Evolutionary conservation across 2,797 vertebrate genomes (phyloP), one percentile per base, ranked within the genome.

Genomic region (Molossus molossus): DNA sequence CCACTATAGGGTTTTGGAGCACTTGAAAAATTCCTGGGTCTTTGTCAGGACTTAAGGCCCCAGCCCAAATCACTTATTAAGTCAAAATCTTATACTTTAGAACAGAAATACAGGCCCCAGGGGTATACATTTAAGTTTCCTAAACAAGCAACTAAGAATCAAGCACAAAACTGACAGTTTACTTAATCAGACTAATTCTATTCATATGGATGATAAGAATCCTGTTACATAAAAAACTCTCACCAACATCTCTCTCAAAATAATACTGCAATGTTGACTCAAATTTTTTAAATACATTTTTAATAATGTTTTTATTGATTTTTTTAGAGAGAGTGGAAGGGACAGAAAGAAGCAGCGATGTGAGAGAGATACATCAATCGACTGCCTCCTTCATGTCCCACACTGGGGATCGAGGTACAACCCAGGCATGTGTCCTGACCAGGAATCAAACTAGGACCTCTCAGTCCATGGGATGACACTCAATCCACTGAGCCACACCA

Each of bases 191-290:
- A 94, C 13, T 88, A 89, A 86, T 88, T 91, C 60, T 29, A 80
- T 69, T 94, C 70, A 60, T 25, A 92, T 55, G 27, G 60, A 92
- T 83, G 60, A 75, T 85, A 93, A 69, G 57, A 55, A 25, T 50
- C n/a, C 37, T 88, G 58, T 33, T 57, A 79, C 9, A 96, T 3
- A 97, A 85, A 95, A 96, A 96, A 72, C 9, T 90, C 29, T 85
- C 40, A 93, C 40, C 29, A 75, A 81, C 18, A 45, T 25, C 27
- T 95, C 83, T 95, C 81, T 83, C 45, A 91, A 90, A 86, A 48
- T 58, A 96, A 88, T 1, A 5, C 20, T 90, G 6, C 62, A 69
- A 83, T 37, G 17, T 27, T 94, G 81, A 94, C 72, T 79, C 37
- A 69, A 40, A 29, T 69, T 82, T 88, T 79, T 92, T 88, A 77